Evolutionary conservation across 2,797 vertebrate species (phyloP).

Genomic region (Myotis planiceps): DNA sequence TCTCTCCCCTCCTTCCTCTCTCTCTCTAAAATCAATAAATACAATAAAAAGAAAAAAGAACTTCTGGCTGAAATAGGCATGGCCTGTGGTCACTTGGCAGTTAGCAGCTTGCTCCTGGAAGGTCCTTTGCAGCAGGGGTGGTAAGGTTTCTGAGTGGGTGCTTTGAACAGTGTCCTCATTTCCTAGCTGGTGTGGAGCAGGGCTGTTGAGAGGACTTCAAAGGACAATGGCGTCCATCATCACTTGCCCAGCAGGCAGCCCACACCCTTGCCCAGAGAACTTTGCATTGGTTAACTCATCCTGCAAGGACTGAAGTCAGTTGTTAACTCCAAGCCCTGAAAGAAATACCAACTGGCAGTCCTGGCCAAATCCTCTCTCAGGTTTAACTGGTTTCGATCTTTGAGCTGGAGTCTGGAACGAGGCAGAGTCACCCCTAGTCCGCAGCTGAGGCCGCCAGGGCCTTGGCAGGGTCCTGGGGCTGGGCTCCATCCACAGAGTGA

Average conservation of each 20-base stretch:
- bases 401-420: conserved; percentile 13
- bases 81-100: neutral
- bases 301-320: neutral
- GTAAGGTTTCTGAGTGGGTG: neutral
- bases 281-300: neutral
- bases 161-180: neutral
- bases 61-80: neutral
- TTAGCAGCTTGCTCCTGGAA: neutral
- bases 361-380: neutral
- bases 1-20: no score
- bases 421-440: neutral
- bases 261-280: neutral
- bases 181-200: neutral
- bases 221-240: neutral
- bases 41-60: neutral
- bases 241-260: neutral
- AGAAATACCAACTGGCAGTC: neutral
- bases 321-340: neutral
- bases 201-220: conserved; percentile 26
- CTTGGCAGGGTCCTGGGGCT: conserved; percentile 47
- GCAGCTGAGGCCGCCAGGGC: conserved; percentile 24
- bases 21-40: neutral
- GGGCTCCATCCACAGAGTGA: conserved; percentile 8
- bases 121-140: neutral
- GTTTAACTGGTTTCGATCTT: conserved; percentile 49